Conservation (phyloP, 2,797 vertebrate species). For the Sebastolobus altivelis region DNA sequence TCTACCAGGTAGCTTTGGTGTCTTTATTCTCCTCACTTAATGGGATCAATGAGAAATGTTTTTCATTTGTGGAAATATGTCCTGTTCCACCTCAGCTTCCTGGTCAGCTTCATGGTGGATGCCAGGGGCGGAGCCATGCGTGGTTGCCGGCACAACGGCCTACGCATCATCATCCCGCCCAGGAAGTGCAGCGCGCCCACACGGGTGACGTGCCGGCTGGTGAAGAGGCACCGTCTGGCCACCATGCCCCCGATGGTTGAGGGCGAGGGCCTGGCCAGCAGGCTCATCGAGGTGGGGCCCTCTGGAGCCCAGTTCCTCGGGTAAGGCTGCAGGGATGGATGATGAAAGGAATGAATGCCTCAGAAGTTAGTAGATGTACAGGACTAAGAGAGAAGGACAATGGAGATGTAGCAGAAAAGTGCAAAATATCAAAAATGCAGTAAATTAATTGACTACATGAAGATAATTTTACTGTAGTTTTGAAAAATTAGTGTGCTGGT, state of each 20-base stretch:
- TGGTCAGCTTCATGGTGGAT: constrained; percentile 99
- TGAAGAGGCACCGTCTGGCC: constrained; percentile 96
- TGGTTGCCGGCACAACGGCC: constrained; percentile 95
- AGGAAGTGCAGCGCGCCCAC: constrained; percentile 97
- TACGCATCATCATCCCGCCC: constrained; percentile 96
- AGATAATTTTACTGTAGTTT: neutral
- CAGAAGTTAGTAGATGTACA: neutral
- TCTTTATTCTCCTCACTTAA: constrained; percentile 41
- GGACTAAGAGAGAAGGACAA: neutral
- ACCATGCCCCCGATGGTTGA: constrained; percentile 98
- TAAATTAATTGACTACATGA: neutral
- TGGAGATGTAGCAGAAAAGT: neutral
- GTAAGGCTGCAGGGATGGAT: constrained; percentile 83
- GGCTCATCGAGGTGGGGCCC: constrained; percentile 96
- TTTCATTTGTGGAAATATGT: neutral
- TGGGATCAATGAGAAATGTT: accelerated
- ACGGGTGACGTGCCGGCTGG: constrained; percentile 94
- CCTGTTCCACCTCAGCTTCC: constrained; percentile 86
- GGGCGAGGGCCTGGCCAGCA: constrained; percentile 95
- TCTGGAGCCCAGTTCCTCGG: constrained; percentile 98
- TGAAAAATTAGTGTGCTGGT: neutral
- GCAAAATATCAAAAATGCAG: neutral
- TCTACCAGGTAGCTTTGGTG: constrained; percentile 12
- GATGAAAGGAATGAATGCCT: neutral
- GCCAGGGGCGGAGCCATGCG: constrained; percentile 97